Evolutionary conservation across 2,888 invertebrate species (phyloP), one percentile per base, ranked within the genome.

Genomic region (Agrotis ipsilon): DNA sequence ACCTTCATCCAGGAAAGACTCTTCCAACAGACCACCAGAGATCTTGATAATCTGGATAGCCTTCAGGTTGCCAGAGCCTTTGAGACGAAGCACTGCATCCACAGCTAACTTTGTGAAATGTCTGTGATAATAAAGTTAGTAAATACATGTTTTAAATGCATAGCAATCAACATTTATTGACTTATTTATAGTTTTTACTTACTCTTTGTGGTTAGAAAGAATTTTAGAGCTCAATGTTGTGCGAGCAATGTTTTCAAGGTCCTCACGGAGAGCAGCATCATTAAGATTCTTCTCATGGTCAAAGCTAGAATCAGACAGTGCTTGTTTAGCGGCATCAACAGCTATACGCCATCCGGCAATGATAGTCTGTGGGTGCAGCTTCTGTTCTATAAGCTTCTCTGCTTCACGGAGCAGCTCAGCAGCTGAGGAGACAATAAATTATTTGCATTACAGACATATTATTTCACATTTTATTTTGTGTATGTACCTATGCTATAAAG

Each of bases 191-290:
- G 5, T 32, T 58, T 32, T 27, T 43, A 92, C 95, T 93, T 81
- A 97, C 89, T 99, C 99, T 94, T 99, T 99, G 93, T 99, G 99
- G 89, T 99, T 99, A 43, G 99, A 98, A 51, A 99, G 96, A 92
- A 99, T 99, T 94, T 99, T 99, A 0, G 99, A 99, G 89, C 99
- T 99, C 51, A 99, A 96, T 32, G 99, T 99, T 32, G 99, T 99
- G 54, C 99, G 97, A 13, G 99, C 99, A 92, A 99, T 99, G 91
- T 99, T 99, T 93, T 99, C 94, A 68, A 99, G 96, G 95, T 99
- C 99, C 87, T 97, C 97, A 52, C 98, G 97, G 86, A 99, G 98
- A 79, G 97, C 97, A 16, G 97, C 98, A 55, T 97, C 96, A 94
- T 99, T 97, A 11, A 97, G 96, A 75, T 90, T 94, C 75, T 91